These are phyloP conservation scores for Zaprionus ghesquierei DNA, from an alignment of 1,140 invertebrate genomes.

Conservation along the genomic window DNA sequence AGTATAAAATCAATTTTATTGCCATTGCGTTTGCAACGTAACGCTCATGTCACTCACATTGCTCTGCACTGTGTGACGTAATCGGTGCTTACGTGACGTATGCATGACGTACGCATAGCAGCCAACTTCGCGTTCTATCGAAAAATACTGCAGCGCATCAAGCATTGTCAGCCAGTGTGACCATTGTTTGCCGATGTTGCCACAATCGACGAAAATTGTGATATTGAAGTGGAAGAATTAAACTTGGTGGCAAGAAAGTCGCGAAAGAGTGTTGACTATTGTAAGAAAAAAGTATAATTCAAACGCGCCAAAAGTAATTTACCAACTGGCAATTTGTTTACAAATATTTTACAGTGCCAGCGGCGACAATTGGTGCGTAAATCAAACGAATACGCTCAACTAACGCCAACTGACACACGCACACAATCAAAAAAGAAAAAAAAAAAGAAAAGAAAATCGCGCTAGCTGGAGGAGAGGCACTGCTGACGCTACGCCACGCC, in stretches of 20 bases:
- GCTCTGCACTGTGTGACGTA: constrained; percentile 6
- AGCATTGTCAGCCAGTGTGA: constrained; percentile 38
- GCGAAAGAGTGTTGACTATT: constrained; percentile 53
- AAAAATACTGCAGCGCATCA: constrained; percentile 17
- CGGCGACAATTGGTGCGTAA: background rate
- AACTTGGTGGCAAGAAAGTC: constrained; percentile 58
- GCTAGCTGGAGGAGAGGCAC: constrained; percentile 23
- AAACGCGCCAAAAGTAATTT: constrained; percentile 43
- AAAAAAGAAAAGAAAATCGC: constrained; percentile 8
- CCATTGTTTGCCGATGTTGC: constrained; percentile 63
- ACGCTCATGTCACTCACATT: background rate
- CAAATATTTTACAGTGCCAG: constrained; percentile 9
- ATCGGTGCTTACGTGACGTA: constrained; percentile 16
- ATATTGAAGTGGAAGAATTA: constrained; percentile 50
- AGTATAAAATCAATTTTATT: background rate
- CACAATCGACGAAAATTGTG: constrained; percentile 60
- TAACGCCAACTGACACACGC: constrained; percentile 25
- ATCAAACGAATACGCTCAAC: constrained; percentile 15
- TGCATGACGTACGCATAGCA: background rate
- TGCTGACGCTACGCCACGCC: constrained; percentile 52
- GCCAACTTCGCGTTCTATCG: constrained; percentile 22
- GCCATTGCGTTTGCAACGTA: background rate
- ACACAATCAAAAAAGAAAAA: constrained; percentile 24
- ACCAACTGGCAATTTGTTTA: constrained; percentile 27
- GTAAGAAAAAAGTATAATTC: constrained; percentile 47